Evolutionary conservation across 1,140 invertebrate species (phyloP).

Genomic region (Pteromalus puparum): DNA sequence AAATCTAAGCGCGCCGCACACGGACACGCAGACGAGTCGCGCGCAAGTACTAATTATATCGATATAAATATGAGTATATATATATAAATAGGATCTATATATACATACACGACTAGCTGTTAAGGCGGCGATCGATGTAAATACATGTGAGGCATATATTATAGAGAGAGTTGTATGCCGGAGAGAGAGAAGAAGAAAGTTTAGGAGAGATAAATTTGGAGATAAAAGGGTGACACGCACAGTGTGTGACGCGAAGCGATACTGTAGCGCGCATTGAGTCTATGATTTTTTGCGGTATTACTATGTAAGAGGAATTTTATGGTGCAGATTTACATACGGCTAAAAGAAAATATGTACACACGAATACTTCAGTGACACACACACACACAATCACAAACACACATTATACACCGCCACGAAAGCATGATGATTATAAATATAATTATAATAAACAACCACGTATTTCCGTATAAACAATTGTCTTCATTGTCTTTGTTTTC

Average conservation of each 20-base stretch:
- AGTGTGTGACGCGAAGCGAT: constrained; percentile 34
- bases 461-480: constrained; percentile 71
- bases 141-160: constrained; percentile 60
- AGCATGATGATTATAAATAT: constrained; percentile 73
- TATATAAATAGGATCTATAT: constrained; percentile 68
- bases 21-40: constrained; percentile 17
- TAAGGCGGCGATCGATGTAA: constrained; percentile 70
- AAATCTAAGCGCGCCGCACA: neutral
- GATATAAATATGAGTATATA: constrained; percentile 56
- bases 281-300: neutral
- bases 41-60: constrained; percentile 65
- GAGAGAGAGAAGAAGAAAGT: constrained; percentile 31
- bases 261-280: constrained; percentile 38
- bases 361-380: constrained; percentile 55
- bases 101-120: constrained; percentile 69
- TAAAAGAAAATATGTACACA: constrained; percentile 57
- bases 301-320: constrained; percentile 26
- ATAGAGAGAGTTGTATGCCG: constrained; percentile 36
- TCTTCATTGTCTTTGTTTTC: constrained; percentile 56
- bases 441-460: constrained; percentile 75
- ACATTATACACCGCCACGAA: constrained; percentile 62
- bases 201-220: neutral
- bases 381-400: constrained; percentile 15
- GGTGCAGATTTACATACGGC: constrained; percentile 56
- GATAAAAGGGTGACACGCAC: constrained; percentile 19